phyloP scores from a whole-genome alignment of 1,140 invertebrate genomes.

The Penaeus vannamei region DNA sequence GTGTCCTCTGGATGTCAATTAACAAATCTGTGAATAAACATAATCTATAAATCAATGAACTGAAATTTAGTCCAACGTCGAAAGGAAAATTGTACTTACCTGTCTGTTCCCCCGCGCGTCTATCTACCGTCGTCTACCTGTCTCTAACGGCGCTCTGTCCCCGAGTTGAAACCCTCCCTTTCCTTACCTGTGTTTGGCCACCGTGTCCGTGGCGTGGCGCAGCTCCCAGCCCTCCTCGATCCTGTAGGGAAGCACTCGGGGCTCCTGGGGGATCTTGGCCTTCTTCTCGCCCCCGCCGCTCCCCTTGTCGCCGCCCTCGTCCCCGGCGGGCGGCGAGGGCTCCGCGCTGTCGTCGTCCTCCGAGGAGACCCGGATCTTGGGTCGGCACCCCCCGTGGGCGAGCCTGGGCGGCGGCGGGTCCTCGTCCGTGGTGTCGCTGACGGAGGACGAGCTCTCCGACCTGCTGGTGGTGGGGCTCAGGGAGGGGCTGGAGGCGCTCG shows the following conservation, averaged over 20 bases:
- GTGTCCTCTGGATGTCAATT: no score
- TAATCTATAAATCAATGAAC: no score
- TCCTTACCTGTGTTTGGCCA: constrained; percentile 54
- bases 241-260: constrained; percentile 44
- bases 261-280: neutral
- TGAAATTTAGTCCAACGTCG: no score
- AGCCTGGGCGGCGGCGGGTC: neutral
- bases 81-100: no score
- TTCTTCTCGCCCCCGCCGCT: neutral
- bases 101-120: no score
- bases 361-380: constrained; percentile 39
- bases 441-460: constrained; percentile 44
- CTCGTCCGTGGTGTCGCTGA: neutral
- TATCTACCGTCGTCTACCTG: no score
- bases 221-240: constrained; percentile 55
- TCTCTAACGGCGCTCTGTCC: no score
- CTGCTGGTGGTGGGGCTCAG: constrained; percentile 43
- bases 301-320: neutral
- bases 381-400: neutral
- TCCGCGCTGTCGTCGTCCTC: constrained; percentile 16
- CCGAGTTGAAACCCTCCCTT: no score
- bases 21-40: no score
- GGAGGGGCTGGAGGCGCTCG: constrained; percentile 28
- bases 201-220: constrained; percentile 42
- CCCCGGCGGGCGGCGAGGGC: neutral